These are phyloP conservation scores for Lithophane ornitopus DNA, from an alignment of 2,888 invertebrate species.

Conservation along the genomic window DNA sequence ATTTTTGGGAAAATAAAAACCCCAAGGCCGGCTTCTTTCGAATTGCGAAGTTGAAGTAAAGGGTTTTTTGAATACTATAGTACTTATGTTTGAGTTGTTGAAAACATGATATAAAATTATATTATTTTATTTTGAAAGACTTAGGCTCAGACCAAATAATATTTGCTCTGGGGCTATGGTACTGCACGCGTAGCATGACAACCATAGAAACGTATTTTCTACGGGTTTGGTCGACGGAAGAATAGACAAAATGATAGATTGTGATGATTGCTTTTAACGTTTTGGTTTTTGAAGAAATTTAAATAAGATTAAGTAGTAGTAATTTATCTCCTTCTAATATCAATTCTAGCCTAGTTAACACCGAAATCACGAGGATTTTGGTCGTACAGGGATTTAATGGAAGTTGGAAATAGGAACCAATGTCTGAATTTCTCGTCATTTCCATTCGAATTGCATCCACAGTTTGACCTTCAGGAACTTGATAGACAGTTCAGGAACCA, in stretches of 20 bases:
- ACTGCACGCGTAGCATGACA: too few species aligned
- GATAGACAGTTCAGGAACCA: too few species aligned
- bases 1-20: conserved; percentile 46
- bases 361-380: not conserved
- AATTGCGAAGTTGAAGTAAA: conserved; percentile 15
- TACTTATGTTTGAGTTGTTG: not conserved
- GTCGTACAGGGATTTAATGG: not conserved
- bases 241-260: too few species aligned
- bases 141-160: too few species aligned
- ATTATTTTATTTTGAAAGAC: not conserved
- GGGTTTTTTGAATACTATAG: not conserved
- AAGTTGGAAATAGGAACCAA: not conserved
- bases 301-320: not conserved
- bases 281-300: not conserved
- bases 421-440: not conserved
- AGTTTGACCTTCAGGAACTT: too few species aligned
- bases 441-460: not conserved
- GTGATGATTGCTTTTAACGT: not conserved
- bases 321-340: not conserved
- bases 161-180: too few species aligned
- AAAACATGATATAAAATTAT: not conserved
- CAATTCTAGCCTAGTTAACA: not conserved
- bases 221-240: too few species aligned
- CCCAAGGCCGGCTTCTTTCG: conserved; percentile 41
- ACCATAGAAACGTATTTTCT: too few species aligned